phyloP scores from a whole-genome alignment of 2,888 invertebrate species.

The Didymodactylos carnosus region DNA sequence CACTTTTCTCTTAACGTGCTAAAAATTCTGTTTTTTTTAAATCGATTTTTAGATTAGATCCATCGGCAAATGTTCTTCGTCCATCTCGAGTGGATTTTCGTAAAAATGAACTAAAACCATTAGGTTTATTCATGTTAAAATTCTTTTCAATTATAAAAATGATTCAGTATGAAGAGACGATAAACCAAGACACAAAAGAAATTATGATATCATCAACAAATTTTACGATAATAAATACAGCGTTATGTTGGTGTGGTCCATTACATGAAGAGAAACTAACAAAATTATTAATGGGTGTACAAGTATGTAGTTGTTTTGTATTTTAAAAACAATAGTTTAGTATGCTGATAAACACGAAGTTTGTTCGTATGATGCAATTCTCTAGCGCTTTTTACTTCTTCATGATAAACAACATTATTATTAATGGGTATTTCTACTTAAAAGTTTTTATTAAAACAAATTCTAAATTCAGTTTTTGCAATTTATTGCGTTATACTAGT shows the following conservation, averaged over 20 bases:
- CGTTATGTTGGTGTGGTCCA: constrained; percentile 6
- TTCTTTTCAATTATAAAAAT: constrained; percentile 1
- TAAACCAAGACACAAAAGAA: not conserved
- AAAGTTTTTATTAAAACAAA: too few relatives aligned
- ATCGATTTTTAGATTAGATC: not conserved
- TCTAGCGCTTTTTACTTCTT: too few relatives aligned
- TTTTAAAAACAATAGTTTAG: too few relatives aligned
- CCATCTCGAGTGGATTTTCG: constrained; percentile 7
- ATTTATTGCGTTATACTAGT: too few relatives aligned
- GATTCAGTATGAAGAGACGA: not conserved
- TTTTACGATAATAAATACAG: constrained; percentile 12
- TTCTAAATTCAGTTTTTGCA: too few relatives aligned
- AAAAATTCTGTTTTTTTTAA: not conserved
- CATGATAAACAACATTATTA: too few relatives aligned
- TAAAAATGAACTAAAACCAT: constrained; percentile 3
- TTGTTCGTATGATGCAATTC: too few relatives aligned
- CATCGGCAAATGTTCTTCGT: not conserved
- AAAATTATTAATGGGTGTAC: not conserved
- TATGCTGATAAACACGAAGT: too few relatives aligned
- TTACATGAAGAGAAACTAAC: constrained; percentile 1
- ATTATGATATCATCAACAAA: not conserved
- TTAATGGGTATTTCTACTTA: too few relatives aligned
- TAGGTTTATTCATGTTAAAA: not conserved
- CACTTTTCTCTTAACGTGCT: too few relatives aligned
- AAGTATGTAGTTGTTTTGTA: not conserved